These are phyloP conservation scores for Leptonema lineaticorne DNA, from an alignment of 1,140 invertebrate species.

Conservation along the genomic window DNA sequence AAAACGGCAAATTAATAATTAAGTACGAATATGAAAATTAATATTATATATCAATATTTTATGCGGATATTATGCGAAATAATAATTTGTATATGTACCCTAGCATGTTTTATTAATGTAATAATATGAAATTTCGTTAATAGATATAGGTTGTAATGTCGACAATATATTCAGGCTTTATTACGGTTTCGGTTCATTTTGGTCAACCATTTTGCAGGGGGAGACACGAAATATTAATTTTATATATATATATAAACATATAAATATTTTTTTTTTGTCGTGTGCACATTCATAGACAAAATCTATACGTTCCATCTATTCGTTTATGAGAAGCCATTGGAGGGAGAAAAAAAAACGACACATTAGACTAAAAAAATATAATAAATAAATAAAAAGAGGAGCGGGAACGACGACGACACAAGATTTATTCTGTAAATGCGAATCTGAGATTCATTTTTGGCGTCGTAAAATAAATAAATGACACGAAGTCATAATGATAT, in stretches of 20 bases:
- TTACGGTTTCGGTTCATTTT: not conserved
- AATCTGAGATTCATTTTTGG: not conserved
- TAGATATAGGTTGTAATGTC: not conserved
- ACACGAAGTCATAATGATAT: constrained; percentile 1
- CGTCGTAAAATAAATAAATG: constrained; percentile 5
- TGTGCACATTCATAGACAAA: not conserved
- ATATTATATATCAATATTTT: not conserved
- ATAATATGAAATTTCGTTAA: not conserved
- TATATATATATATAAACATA: not conserved
- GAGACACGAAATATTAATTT: not conserved
- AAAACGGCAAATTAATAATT: not conserved
- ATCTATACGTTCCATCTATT: not conserved
- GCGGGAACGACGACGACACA: too few relatives aligned
- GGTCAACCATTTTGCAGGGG: not conserved
- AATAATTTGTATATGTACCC: not conserved
- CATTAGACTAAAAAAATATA: not conserved
- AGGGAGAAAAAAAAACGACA: not conserved
- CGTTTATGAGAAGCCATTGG: not conserved
- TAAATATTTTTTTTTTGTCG: not conserved
- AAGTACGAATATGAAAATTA: not conserved
- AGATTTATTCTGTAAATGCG: not conserved
- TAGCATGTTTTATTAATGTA: not conserved
- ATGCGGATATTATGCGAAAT: not conserved
- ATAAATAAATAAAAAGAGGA: not conserved
- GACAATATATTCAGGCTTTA: not conserved